Conservation (phyloP, 2,888 invertebrate genomes). For the Drosophila recens region DNA sequence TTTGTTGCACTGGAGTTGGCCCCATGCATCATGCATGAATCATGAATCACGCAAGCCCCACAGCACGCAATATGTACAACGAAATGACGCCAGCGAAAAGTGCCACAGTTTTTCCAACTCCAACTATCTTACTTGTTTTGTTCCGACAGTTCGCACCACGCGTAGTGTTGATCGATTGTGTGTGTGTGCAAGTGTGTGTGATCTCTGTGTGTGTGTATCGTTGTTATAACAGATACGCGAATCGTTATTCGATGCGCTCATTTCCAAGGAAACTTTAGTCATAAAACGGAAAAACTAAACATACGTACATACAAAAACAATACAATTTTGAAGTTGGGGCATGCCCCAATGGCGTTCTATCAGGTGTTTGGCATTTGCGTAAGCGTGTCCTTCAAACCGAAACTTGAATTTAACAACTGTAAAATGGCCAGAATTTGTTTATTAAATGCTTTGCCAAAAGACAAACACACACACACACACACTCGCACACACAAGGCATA, state of each 20-base stretch:
- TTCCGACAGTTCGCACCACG: slow-evolving; percentile 64
- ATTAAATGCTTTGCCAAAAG: slow-evolving; percentile 49
- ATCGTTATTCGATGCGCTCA: slow-evolving; percentile 63
- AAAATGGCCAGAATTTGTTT: slow-evolving; percentile 40
- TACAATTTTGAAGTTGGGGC: slow-evolving; percentile 7
- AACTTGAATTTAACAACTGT: slow-evolving; percentile 24
- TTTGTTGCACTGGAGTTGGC: slow-evolving; percentile 51
- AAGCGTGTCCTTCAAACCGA: slow-evolving; percentile 38
- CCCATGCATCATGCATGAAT: slow-evolving; percentile 66
- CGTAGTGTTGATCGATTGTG: slow-evolving; percentile 58
- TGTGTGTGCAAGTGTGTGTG: slow-evolving; percentile 6
- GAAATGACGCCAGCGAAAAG: slow-evolving; percentile 65
- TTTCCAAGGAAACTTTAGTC: slow-evolving; percentile 76
- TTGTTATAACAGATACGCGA: slow-evolving; percentile 62
- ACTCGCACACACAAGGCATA: slow-evolving; percentile 17
- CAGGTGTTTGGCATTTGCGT: slow-evolving; percentile 60
- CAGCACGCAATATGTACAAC: slow-evolving; percentile 45
- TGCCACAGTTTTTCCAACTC: slow-evolving; percentile 8
- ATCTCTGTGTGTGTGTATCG: slow-evolving; percentile 16
- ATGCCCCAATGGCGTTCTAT: slow-evolving; percentile 20
- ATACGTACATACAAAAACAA: slow-evolving; percentile 47
- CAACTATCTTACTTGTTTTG: not conserved
- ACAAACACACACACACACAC: slow-evolving; percentile 18
- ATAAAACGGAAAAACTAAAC: slow-evolving; percentile 64
- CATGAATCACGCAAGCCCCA: slow-evolving; percentile 72